phyloP scores from a whole-genome alignment of 2,113 vertebrate genomes.

The Oreochromis niloticus region DNA sequence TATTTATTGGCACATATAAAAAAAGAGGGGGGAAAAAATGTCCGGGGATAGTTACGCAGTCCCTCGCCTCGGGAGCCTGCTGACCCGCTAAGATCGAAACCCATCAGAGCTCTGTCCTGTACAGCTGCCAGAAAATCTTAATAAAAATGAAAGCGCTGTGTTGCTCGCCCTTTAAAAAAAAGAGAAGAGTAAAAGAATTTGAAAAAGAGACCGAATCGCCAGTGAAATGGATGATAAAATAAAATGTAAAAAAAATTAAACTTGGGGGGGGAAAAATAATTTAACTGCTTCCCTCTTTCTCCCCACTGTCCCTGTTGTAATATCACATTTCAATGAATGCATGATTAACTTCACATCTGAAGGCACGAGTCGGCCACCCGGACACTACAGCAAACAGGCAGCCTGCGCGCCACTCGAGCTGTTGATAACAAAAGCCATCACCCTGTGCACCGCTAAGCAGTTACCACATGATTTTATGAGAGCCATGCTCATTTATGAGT shows the following conservation, averaged over 20 bases:
- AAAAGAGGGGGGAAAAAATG: neutral
- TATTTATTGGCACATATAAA: conserved; percentile 26
- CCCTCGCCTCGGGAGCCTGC: neutral
- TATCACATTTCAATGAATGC: conserved; percentile 36
- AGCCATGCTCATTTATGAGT: conserved; percentile 68
- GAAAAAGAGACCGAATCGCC: neutral
- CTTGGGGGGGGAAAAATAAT: neutral
- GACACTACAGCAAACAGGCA: conserved; percentile 35
- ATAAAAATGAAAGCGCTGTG: neutral
- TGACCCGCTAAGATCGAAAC: conserved; percentile 11
- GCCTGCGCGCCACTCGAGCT: conserved; percentile 21
- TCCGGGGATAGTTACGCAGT: neutral
- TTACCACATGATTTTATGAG: conserved; percentile 72
- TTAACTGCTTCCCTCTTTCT: neutral
- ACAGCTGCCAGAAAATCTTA: conserved; percentile 4
- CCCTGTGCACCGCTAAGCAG: conserved; percentile 67
- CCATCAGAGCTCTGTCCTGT: conserved; percentile 17
- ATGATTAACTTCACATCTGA: conserved; percentile 46
- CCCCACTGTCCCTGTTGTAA: conserved; percentile 1
- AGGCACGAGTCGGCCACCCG: neutral
- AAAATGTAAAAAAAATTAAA: neutral
- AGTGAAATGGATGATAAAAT: neutral
- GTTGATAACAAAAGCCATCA: conserved; percentile 66
- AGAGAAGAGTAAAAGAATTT: neutral
- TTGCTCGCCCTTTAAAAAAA: neutral